These are phyloP conservation scores for Dasysyrphus tricinctus DNA, from an alignment of 2,888 invertebrate species.

Conservation along the genomic window DNA sequence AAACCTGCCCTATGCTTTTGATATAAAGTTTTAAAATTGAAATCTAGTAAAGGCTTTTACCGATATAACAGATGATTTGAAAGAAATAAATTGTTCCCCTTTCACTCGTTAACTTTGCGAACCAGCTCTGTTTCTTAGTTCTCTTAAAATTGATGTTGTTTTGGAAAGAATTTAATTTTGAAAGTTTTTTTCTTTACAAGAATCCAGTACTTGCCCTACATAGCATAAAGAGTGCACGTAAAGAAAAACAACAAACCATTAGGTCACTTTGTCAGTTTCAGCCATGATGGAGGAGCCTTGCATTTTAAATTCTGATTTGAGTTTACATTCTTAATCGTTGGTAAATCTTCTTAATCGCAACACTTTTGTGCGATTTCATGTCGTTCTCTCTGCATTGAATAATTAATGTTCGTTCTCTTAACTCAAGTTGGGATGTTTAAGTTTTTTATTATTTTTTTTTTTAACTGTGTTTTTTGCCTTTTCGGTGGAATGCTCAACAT, in stretches of 20 bases:
- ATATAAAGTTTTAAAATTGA: too few relatives aligned
- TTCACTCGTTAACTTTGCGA: too few relatives aligned
- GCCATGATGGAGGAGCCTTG: background rate
- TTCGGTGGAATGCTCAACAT: constrained; percentile 36
- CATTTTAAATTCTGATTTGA: constrained; percentile 3
- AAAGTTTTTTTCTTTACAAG: too few relatives aligned
- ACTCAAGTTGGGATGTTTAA: background rate
- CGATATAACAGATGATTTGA: too few relatives aligned
- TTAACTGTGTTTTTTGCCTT: constrained; percentile 14
- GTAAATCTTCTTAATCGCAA: constrained; percentile 35
- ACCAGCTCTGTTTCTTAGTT: too few relatives aligned
- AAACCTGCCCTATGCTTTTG: too few relatives aligned
- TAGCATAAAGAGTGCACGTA: too few relatives aligned
- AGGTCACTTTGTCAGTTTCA: background rate
- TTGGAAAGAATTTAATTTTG: too few relatives aligned
- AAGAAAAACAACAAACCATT: background rate
- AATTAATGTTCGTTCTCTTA: constrained; percentile 25
- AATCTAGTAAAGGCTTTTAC: too few relatives aligned
- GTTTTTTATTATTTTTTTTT: constrained; percentile 15
- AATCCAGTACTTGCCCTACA: too few relatives aligned
- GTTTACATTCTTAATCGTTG: constrained; percentile 33
- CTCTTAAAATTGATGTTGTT: too few relatives aligned
- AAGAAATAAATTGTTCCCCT: too few relatives aligned
- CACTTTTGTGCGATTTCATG: background rate
- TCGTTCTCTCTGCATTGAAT: constrained; percentile 3